phyloP scores from a whole-genome alignment of 2,113 vertebrate genomes.

The Chiloscyllium plagiosum region DNA sequence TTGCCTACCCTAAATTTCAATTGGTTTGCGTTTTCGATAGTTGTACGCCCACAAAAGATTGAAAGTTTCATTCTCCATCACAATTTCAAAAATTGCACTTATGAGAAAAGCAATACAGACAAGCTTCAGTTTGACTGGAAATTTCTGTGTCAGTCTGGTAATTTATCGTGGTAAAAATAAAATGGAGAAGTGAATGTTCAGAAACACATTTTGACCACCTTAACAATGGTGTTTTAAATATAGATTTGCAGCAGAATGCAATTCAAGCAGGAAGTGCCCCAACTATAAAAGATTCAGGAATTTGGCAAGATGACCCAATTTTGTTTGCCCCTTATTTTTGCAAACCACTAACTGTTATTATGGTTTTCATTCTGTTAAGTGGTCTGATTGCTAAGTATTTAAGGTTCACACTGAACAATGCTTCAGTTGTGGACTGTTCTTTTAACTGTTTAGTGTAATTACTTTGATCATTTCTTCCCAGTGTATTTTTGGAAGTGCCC shows the following conservation, averaged over 20 bases:
- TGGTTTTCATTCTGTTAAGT: conserved; percentile 18
- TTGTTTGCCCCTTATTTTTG: background rate
- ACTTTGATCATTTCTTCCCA: conserved; percentile 25
- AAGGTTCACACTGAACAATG: conserved; percentile 9
- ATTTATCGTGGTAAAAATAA: background rate
- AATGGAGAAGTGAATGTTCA: background rate
- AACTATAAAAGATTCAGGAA: background rate
- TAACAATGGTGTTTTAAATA: background rate
- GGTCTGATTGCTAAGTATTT: conserved; percentile 20
- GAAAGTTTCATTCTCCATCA: background rate
- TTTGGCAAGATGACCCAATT: conserved; percentile 13
- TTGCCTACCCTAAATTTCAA: background rate
- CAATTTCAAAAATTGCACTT: conserved; percentile 14
- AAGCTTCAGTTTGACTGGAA: background rate
- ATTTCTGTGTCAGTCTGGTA: background rate
- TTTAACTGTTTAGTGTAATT: conserved; percentile 28
- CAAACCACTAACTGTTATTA: conserved; percentile 13
- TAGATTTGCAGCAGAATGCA: background rate
- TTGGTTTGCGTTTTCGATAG: background rate
- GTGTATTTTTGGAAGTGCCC: conserved; percentile 15
- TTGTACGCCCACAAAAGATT: background rate
- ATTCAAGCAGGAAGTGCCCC: background rate
- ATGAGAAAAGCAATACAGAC: background rate
- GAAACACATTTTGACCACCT: background rate
- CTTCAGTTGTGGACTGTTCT: background rate